Evolutionary conservation across 2,888 invertebrate genomes (phyloP), one percentile per base, ranked within the genome.

Genomic region (Stenichneumon culpator): DNA sequence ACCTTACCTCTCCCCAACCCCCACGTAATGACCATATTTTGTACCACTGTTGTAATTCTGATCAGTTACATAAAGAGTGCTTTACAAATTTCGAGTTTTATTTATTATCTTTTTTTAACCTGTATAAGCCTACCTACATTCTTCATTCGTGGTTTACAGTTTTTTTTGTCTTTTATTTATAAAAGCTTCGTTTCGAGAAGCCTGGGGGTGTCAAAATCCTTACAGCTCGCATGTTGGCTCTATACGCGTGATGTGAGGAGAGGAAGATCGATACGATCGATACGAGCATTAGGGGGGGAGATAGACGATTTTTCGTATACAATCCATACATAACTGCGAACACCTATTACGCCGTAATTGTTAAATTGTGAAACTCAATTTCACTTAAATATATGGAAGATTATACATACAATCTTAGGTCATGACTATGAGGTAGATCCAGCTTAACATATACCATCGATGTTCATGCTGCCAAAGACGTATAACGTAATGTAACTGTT

Each of bases 321-420:
- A 77, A 79, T 80, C 44, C 63, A 54, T 47, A 57, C 25, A 72
- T 72, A 82, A 70, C 54, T 63, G 28, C 63, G 67, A 60, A 82
- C 74, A 75, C 52, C 52, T 32, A 69, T 78, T 57, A 57, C 47
- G 47, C 32, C 68, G 52, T 73, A 69, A 79, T 74, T 32, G 32
- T 82, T 84, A 39, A 79, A 74, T 78, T 72, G 78, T 69, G 70
- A 85, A 74, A 74, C 57, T 50, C 57, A 70, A 47, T 63, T 70
- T 82, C 63, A 79, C 78, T 85, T 79, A 85, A 75, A 79, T 82
- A 72, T 75, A 82, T 85, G 85, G 85, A 85, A 79, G 84, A 85
- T 70, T 85, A 84, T 82, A 82, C 74, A 69, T 74, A 79, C 79
- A 72, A 82, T 85, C 82, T 85, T 85, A 85, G 82, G 44, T 47